These are phyloP conservation scores for Dicrurus megarhynchus DNA, from an alignment of 2,113 vertebrate species.

Conservation along the genomic window DNA sequence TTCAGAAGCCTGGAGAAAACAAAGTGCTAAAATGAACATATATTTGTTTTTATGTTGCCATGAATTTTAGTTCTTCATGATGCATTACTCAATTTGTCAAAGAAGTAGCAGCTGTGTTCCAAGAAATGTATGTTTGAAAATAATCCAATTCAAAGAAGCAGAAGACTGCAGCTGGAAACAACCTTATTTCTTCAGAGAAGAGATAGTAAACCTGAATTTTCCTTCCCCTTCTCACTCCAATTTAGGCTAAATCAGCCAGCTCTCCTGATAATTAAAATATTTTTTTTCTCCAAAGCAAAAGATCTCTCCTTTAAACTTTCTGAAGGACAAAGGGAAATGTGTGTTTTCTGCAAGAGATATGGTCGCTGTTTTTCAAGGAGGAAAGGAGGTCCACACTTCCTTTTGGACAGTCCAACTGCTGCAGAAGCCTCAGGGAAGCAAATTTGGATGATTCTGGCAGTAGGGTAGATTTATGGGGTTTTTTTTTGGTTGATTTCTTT, in stretches of 20 bases:
- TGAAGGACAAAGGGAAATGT: background rate
- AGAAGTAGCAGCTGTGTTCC: background rate
- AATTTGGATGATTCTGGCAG: background rate
- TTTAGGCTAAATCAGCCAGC: background rate
- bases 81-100: constrained; percentile 44
- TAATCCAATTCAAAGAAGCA: background rate
- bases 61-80: constrained; percentile 36
- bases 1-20: constrained; percentile 38
- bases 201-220: background rate
- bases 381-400: background rate
- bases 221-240: too few relatives aligned
- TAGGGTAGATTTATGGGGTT: background rate
- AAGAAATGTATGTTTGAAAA: constrained; percentile 15
- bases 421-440: background rate
- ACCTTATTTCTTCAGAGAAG: background rate
- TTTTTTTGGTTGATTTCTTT: background rate
- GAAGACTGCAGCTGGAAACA: background rate
- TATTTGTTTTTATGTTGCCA: constrained; percentile 53
- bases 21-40: constrained; percentile 49
- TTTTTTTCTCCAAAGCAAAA: background rate
- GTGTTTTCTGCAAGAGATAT: background rate
- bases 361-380: background rate
- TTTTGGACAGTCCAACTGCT: background rate
- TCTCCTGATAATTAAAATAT: background rate
- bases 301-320: background rate